Base-by-base conservation (phyloP, 1,140 invertebrate species). In the Pseudomyrmex pallidus region DNA sequence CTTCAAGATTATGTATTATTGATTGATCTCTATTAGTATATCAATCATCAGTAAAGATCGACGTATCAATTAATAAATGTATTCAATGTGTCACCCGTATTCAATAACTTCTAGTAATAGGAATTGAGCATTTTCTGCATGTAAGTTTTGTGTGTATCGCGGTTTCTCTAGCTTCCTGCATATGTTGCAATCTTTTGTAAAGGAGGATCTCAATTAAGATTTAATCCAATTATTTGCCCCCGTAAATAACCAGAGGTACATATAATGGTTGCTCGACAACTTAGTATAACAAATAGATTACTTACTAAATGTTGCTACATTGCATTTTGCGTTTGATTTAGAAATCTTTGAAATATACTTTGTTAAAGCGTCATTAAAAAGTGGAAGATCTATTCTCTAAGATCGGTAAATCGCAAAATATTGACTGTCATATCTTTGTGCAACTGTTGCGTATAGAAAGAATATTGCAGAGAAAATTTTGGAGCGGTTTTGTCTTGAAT, bases 151-250 rank as follows among this genome's bases (percentile, higher is more conserved):
- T 13, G 8, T 74, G 3, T 74, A 25, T 25, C 22, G 25, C 25
- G 4, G 25, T 35, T 35, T 35, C 4, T 35, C 5, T 0, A 5
- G 35, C 35, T 35, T n/a, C 13, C 48, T 74, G 44, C 3, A 74
- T 61, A 2, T 74, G 13, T 62, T 46, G 44, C 2, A 74, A 48
- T 12, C 72, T 57, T 74, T 74, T 50, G 1, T 59, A 13, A 7
- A 74, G 17, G 12, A 74, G 15, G 12, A 15, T 48, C 57, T 12
- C 62, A 2, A 15, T 74, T 61, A 3, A 48, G 1, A 48, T 17
- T 22, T 3, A 17, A 48, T 2, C 3, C 61, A 10, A 74, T 8
- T 10, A 17, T 56, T 74, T 22, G 44, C n/a, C 35, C 10, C 15
- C 48, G 12, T 10, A 13, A 50, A 9, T 15, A 5, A 15, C 2